Evolutionary conservation across 1,140 invertebrate species (phyloP).

Genomic region (Eubasilissa regina): DNA sequence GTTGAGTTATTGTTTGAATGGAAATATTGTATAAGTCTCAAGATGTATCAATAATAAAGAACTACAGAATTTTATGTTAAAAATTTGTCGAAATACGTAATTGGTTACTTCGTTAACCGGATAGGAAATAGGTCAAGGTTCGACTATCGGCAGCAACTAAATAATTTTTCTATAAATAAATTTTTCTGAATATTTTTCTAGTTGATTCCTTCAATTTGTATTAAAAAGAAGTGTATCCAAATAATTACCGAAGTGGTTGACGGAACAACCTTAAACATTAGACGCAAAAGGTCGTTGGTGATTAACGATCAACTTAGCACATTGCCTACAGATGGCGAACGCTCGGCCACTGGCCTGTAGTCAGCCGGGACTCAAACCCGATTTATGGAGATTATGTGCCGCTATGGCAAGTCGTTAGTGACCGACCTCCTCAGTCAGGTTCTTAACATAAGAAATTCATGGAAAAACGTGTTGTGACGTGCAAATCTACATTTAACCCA

Average conservation of each 20-base stretch:
- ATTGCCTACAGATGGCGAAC: constrained; percentile 56
- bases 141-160: no score
- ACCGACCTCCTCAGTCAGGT: constrained; percentile 7
- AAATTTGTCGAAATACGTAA: no score
- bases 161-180: no score
- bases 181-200: no score
- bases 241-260: background rate
- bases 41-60: no score
- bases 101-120: no score
- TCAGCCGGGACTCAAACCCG: constrained; percentile 52
- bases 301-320: constrained; percentile 60
- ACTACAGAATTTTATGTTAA: no score
- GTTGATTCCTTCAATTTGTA: no score
- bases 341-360: constrained; percentile 32
- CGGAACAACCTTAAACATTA: background rate
- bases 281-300: constrained; percentile 43
- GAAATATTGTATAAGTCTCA: no score
- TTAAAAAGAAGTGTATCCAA: background rate
- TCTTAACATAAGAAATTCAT: background rate
- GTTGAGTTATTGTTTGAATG: no score
- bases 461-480: constrained; percentile 24
- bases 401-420: constrained; percentile 18
- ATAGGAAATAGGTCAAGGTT: no score
- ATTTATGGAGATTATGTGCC: constrained; percentile 59
- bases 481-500: constrained; percentile 20